Conservation (phyloP, 2,113 vertebrate species). For the Entelurus aequoreus region DNA sequence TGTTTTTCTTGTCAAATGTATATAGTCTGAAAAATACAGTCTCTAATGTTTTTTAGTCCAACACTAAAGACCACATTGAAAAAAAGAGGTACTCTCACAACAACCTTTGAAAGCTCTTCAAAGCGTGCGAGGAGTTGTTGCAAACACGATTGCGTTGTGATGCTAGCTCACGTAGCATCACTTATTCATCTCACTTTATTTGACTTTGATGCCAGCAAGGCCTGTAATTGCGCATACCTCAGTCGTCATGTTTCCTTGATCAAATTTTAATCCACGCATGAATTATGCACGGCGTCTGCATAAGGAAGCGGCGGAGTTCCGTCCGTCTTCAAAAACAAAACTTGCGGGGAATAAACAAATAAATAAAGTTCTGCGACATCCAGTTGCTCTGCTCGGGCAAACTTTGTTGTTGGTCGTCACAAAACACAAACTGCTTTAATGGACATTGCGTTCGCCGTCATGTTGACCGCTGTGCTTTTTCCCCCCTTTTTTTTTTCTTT, state of each 20-base stretch:
- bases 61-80: too few relatives aligned
- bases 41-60: too few relatives aligned
- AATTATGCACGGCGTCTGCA: conserved; percentile 71
- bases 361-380: not conserved
- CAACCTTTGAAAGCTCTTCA: too few relatives aligned
- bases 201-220: conserved; percentile 73
- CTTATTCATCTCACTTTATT: conserved; percentile 73
- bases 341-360: conserved; percentile 6
- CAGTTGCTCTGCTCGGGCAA: not conserved
- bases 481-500: conserved; percentile 46
- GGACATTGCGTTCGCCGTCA: conserved; percentile 8
- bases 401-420: not conserved
- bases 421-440: conserved; percentile 9
- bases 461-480: conserved; percentile 26
- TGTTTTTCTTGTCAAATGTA: too few relatives aligned
- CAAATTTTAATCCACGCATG: conserved; percentile 67
- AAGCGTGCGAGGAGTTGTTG: too few relatives aligned
- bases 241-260: conserved; percentile 74
- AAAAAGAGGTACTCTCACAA: too few relatives aligned
- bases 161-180: conserved; percentile 59
- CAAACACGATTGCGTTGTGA: not conserved
- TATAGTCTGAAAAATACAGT: too few relatives aligned
- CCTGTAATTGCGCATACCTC: conserved; percentile 70
- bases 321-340: conserved; percentile 54
- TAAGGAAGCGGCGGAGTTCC: conserved; percentile 60